phyloP scores from a whole-genome alignment of 2,797 vertebrate species.

The Nannoperca australis region DNA sequence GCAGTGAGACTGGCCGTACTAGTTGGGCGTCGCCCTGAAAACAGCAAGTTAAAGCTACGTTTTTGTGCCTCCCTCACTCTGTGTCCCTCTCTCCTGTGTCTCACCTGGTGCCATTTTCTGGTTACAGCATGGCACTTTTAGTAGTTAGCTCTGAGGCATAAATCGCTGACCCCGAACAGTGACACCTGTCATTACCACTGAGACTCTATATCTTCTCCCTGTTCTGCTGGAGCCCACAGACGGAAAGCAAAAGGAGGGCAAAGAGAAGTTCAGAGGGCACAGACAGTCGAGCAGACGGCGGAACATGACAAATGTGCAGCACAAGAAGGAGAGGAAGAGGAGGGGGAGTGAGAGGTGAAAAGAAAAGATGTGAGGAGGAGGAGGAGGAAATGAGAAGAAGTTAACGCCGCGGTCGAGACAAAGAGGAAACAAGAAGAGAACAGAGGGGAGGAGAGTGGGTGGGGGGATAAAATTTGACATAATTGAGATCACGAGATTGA shows the following conservation, averaged over 20 bases:
- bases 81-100: not conserved
- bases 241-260: constrained; percentile 21
- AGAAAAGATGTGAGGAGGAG: not conserved
- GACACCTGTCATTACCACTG: constrained; percentile 53
- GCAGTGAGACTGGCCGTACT: not conserved
- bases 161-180: constrained; percentile 36
- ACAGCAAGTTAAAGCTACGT: not conserved
- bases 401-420: not conserved
- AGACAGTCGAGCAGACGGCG: constrained; percentile 1
- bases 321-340: not conserved
- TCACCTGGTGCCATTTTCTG: constrained; percentile 43
- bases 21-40: not conserved
- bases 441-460: constrained; percentile 3
- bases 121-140: constrained; percentile 36
- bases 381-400: constrained; percentile 3
- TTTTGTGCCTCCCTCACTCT: not conserved
- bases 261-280: constrained; percentile 14
- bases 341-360: not conserved
- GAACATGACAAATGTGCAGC: constrained; percentile 30
- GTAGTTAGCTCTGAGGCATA: constrained; percentile 48
- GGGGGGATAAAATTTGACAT: not conserved
- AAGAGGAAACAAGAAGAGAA: constrained; percentile 27
- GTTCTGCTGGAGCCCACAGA: constrained; percentile 13
- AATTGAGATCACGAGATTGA: constrained; percentile 33
- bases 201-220: constrained; percentile 17